Percentiles rank a stretch among this genome's conserved stretches.
phyloP scores from a whole-genome alignment of 2,113 vertebrate species.

The Crotalus helleri region DNA sequence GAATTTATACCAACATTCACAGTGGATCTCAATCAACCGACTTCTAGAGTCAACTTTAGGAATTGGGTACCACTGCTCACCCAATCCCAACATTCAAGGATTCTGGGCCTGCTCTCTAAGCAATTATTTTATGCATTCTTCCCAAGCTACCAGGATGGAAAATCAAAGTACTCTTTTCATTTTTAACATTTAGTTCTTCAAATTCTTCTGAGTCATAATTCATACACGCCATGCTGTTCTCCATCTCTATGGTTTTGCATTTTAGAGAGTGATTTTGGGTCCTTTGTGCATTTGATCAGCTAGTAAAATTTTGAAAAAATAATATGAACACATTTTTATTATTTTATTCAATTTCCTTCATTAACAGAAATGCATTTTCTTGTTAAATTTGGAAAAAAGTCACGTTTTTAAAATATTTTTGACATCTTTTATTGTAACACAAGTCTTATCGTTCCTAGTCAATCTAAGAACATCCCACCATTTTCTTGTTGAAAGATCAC shows the following conservation, averaged over 20 bases:
- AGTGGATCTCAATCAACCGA: background rate
- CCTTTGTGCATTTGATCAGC: background rate
- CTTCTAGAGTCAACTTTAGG: background rate
- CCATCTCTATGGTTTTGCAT: background rate
- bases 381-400: background rate
- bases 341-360: conserved; percentile 12
- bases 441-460: conserved; percentile 17
- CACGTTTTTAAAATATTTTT: background rate
- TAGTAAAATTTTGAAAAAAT: conserved; percentile 17
- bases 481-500: conserved; percentile 11
- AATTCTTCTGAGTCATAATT: background rate
- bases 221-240: background rate
- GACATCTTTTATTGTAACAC: conserved; percentile 13
- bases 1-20: background rate
- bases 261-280: background rate
- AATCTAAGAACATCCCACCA: conserved; percentile 6
- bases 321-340: conserved; percentile 23
- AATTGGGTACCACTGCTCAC: background rate
- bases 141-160: background rate
- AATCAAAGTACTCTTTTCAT: background rate
- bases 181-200: background rate
- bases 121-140: background rate
- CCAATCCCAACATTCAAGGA: background rate
- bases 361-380: conserved; percentile 27
- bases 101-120: background rate